Conservation (phyloP, 2,113 vertebrate species). For the Tachuris rubrigastra region DNA sequence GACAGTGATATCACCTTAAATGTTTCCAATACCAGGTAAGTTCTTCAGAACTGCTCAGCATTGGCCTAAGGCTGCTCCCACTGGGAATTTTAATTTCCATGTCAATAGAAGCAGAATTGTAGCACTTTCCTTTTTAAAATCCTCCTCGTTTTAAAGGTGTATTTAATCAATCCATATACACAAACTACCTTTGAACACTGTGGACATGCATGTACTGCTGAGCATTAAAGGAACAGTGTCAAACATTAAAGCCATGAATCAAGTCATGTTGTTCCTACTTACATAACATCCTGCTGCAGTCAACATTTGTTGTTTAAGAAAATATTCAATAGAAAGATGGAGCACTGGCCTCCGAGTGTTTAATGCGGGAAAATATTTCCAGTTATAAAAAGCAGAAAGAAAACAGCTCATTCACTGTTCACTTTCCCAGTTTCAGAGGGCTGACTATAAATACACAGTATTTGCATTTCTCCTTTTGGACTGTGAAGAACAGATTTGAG, state of each 20-base stretch:
- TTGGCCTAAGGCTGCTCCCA: background rate
- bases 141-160: background rate
- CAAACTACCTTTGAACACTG: background rate
- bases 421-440: slow-evolving; percentile 5
- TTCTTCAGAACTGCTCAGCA: background rate
- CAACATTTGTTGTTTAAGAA: background rate
- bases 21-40: background rate
- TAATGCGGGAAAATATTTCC: slow-evolving; percentile 25
- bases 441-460: background rate
- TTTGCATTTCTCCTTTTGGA: slow-evolving; percentile 32
- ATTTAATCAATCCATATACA: background rate
- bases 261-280: background rate
- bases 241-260: background rate
- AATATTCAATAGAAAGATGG: background rate
- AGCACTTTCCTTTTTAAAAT: background rate
- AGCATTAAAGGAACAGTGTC: background rate
- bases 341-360: background rate
- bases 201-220: background rate
- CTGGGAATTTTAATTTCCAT: background rate
- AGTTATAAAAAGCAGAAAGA: slow-evolving; percentile 11
- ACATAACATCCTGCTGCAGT: background rate
- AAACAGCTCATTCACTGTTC: slow-evolving; percentile 2
- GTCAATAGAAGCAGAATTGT: background rate
- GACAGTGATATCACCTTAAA: background rate
- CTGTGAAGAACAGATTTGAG: background rate